phyloP scores from a whole-genome alignment of 2,797 vertebrate genomes.

The Myotis planiceps region DNA sequence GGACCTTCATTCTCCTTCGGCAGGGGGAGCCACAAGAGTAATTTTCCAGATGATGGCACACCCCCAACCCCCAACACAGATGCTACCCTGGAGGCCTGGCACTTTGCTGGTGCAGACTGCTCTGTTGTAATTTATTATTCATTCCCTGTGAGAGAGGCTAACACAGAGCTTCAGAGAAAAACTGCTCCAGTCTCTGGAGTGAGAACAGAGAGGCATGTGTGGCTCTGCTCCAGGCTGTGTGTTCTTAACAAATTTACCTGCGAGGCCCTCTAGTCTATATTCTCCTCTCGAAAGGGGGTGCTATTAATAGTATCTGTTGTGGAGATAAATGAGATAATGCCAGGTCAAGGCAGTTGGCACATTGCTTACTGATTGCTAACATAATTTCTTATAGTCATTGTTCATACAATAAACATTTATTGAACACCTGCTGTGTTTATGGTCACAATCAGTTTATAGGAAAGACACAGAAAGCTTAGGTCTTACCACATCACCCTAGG shows the following conservation, averaged over 20 bases:
- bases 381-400: constrained; percentile 54
- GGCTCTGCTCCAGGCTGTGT: neutral
- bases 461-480: constrained; percentile 29
- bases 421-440: constrained; percentile 65
- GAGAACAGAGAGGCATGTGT: neutral
- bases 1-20: constrained; percentile 60
- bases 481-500: neutral
- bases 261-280: neutral
- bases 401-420: constrained; percentile 47
- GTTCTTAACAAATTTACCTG: neutral
- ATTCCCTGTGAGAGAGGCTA: constrained; percentile 29
- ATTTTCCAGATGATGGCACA: constrained; percentile 57
- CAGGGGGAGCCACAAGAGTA: constrained; percentile 34
- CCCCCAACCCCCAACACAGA: neutral
- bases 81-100: constrained; percentile 54
- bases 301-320: neutral
- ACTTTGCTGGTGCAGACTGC: constrained; percentile 3
- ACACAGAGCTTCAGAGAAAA: constrained; percentile 32
- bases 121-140: constrained; percentile 65
- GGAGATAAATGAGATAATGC: neutral
- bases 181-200: neutral
- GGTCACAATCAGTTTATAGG: constrained; percentile 27
- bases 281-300: neutral
- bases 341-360: constrained; percentile 29
- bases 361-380: constrained; percentile 50